Conservation (phyloP, 1,140 invertebrate species). For the Lutraria rhynchaena region DNA sequence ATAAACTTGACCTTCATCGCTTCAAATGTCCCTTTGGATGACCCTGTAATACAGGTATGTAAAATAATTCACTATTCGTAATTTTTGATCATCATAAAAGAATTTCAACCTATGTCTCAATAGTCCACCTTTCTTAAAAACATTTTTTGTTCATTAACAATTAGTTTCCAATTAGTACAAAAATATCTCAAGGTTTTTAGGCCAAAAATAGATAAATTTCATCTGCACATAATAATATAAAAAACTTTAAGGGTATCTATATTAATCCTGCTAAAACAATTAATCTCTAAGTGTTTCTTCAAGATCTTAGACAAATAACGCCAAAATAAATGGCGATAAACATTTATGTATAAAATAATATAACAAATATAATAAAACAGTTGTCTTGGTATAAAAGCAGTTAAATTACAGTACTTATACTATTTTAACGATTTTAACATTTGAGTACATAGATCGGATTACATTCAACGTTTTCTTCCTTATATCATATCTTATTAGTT, state of each 20-base stretch:
- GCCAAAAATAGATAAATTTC: neutral
- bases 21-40: too few relatives aligned
- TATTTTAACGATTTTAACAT: neutral
- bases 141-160: neutral
- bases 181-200: neutral
- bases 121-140: neutral
- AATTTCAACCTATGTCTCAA: slow-evolving; percentile 9
- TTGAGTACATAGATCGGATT: slow-evolving; percentile 6
- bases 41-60: too few relatives aligned
- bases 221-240: slow-evolving; percentile 18
- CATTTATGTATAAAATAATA: too few relatives aligned
- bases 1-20: neutral
- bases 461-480: slow-evolving; percentile 7
- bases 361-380: too few relatives aligned
- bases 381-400: slow-evolving; percentile 6
- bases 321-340: slow-evolving; percentile 28
- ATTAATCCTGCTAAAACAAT: neutral
- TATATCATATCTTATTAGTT: slow-evolving; percentile 15
- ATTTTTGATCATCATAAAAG: neutral
- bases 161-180: neutral
- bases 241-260: neutral
- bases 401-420: neutral
- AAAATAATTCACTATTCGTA: slow-evolving; percentile 9
- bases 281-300: slow-evolving; percentile 6
- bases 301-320: neutral